Percentiles rank a stretch among this genome's conserved stretches.
These are phyloP conservation scores for Numenius arquata DNA, from an alignment of 2,113 vertebrate genomes.

Conservation along the genomic window DNA sequence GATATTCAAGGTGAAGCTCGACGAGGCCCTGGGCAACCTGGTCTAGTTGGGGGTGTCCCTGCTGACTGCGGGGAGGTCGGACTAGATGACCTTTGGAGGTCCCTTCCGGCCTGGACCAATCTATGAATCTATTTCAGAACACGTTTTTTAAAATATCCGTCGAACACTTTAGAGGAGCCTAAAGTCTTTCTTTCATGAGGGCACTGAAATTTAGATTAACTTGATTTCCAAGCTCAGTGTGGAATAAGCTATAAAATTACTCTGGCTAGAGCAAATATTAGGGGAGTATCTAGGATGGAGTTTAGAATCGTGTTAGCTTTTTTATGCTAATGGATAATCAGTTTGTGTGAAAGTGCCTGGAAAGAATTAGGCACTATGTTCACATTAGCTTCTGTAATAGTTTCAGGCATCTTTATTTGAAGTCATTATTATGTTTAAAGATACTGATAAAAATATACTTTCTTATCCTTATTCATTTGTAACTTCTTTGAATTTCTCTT, in stretches of 20 bases:
- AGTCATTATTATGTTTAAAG: background rate
- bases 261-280: background rate
- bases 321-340: constrained; percentile 22
- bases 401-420: constrained; percentile 1
- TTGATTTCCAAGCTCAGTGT: constrained; percentile 19
- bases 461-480: background rate
- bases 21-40: too few species aligned
- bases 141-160: background rate
- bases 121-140: background rate
- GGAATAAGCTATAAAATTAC: constrained; percentile 16
- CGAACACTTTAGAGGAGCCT: background rate
- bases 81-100: too few species aligned
- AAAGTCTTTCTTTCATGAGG: background rate
- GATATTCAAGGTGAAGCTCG: too few species aligned
- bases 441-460: background rate
- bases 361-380: constrained; percentile 2
- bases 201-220: constrained; percentile 8
- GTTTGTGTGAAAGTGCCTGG: background rate
- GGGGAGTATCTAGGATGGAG: background rate
- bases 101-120: too few species aligned
- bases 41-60: too few species aligned
- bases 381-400: background rate
- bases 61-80: too few species aligned
- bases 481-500: background rate
- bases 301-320: background rate